A percentile compares a stretch with the other conserved stretches of the same genome.
Conservation (phyloP, 2,888 invertebrate genomes). For the Liopterus haemorrhoidalis region DNA sequence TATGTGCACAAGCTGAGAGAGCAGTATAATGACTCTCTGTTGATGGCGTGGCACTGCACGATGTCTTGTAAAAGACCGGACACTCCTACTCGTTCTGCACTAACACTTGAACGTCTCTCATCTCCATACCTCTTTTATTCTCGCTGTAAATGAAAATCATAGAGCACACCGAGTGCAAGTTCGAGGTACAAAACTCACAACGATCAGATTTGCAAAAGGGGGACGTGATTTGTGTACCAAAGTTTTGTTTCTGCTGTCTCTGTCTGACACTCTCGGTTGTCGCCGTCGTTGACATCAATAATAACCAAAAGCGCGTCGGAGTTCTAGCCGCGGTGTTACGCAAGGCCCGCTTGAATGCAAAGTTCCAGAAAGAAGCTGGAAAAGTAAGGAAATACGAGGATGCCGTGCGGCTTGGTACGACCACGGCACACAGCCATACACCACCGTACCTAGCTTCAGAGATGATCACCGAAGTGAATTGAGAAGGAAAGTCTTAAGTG, state of each 20-base stretch:
- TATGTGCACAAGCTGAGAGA: background rate
- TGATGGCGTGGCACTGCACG: background rate
- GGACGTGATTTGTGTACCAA: constrained; percentile 35
- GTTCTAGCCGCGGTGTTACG: background rate
- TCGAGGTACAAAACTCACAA: constrained; percentile 1
- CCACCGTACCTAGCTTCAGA: background rate
- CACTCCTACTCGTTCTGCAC: constrained; percentile 19
- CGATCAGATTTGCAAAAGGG: constrained; percentile 19
- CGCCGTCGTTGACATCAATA: constrained; percentile 22
- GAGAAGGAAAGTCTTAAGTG: constrained; percentile 40
- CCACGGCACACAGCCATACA: constrained; percentile 32
- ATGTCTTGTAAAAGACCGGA: constrained; percentile 16
- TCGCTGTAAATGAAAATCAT: constrained; percentile 22
- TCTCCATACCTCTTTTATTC: too few relatives aligned
- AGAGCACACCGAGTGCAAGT: background rate
- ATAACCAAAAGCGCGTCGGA: constrained; percentile 18
- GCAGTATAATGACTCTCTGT: constrained; percentile 1
- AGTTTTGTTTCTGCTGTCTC: constrained; percentile 16
- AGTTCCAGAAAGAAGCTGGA: constrained; percentile 8
- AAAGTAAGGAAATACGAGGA: constrained; percentile 12
- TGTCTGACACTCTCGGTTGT: constrained; percentile 18
- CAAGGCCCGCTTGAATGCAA: too few relatives aligned
- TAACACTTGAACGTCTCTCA: too few relatives aligned
- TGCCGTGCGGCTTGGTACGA: constrained; percentile 21
- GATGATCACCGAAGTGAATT: constrained; percentile 38